Base-by-base conservation (phyloP, 1,140 invertebrate genomes). In the Dendrolimus kikuchii region DNA sequence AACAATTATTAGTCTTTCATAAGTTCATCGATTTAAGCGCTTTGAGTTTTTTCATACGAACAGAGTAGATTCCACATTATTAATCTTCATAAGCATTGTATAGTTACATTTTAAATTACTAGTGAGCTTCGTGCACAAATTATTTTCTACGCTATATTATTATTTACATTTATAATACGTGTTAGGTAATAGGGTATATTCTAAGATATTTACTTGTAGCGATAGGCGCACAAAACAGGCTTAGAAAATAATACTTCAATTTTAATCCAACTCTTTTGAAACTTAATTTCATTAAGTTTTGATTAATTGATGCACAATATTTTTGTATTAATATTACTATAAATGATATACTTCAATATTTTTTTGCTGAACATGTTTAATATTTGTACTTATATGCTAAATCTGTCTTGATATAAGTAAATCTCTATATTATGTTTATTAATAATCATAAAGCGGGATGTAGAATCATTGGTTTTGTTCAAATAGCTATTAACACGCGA, bases 391-490 rank as follows among this genome's bases (percentile, higher is more conserved):
- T 23, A 23, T 23, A 23, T 23, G 23, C 23, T 23, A 23, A 23
- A 23, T 23, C 23, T 68, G 72, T 79, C 71, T 81, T 77, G 78
- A 79, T 76, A 72, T 74, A 79, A 77, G 64, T 71, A 60, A 62
- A 67, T 23, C 23, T 23, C 23, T 23, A 3, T 23, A 23, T 23
- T 3, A 23, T 23, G 23, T 23, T 23, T 23, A 23, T 23, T 23
- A 23, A 23, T 23, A 23, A 23, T 23, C 23, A 23, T 23, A 23
- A 23, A 23, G 23, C 23, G 23, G 23, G 23, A 23, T 23, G 23
- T 23, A 23, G 23, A 23, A 23, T 23, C 23, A 23, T 23, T 23
- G 23, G 23, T 23, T 23, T 23, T 23, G 23, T 23, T 23, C 23
- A 2, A 23, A 23, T 23, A 23, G 23, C 23, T 23, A 23, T 23